A percentile compares a stretch with the other conserved stretches of the same genome.
phyloP scores from a whole-genome alignment of 1,140 invertebrate genomes.

The Globodera rostochiensis region DNA sequence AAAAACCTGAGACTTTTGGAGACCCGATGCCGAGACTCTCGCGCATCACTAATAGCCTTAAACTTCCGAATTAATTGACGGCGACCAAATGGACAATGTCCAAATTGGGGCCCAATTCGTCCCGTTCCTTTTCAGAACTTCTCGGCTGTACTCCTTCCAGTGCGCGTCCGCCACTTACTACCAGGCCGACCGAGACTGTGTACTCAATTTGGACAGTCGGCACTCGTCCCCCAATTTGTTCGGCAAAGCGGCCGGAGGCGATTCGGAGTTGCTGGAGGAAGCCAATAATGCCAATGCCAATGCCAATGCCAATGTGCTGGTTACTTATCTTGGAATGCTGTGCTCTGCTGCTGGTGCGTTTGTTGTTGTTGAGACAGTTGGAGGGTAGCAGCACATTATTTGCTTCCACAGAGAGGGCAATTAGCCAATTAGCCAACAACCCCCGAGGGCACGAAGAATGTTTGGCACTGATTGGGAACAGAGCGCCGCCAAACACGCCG shows the following conservation, averaged over 20 bases:
- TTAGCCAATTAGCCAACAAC: conserved; percentile 16
- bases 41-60: too few species aligned
- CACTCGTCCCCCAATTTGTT: conserved; percentile 50
- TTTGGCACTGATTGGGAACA: neutral
- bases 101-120: too few species aligned
- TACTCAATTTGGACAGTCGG: conserved; percentile 61
- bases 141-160: conserved; percentile 60
- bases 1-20: too few species aligned
- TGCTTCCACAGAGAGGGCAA: conserved; percentile 25
- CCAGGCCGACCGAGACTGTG: conserved; percentile 57
- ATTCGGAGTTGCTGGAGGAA: conserved; percentile 14
- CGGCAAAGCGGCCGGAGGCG: conserved; percentile 26
- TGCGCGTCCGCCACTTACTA: conserved; percentile 63
- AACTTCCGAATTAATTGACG: too few species aligned
- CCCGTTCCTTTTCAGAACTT: conserved; percentile 32
- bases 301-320: conserved; percentile 31
- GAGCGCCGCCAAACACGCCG: neutral
- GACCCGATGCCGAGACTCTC: too few species aligned
- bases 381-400: conserved; percentile 8
- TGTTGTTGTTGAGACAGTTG: neutral
- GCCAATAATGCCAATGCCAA: too few species aligned
- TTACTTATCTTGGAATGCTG: conserved; percentile 58
- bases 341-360: conserved; percentile 25
- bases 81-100: too few species aligned
- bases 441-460: neutral